Base-by-base conservation (phyloP, 2,888 invertebrate species). In the Eretmocerus hayati region DNA sequence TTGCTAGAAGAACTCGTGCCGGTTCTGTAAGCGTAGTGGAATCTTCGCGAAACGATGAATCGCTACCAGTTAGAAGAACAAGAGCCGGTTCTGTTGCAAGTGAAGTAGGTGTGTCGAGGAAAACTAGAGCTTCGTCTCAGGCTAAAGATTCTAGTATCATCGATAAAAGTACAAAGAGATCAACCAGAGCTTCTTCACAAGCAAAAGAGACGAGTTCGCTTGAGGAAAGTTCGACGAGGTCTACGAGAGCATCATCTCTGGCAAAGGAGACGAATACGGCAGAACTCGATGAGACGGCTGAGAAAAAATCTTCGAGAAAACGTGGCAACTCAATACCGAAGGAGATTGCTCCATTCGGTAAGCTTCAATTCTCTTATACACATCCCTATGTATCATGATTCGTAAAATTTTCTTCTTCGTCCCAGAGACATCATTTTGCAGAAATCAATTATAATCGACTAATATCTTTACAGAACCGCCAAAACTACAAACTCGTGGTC, bases 321-420 rank as follows among this genome's bases (percentile, higher is more conserved):
- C 62, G 67, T 1, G 60, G 59, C 16, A 59, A 41, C 39, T 69
- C 66, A 3, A 52, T 62, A 4, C 63, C 67, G 1, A 64, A 63
- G 19, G 66, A 67, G 32, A 40, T 46, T 4, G 9, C 19, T 23
- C 8, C 15, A 4, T 8, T 36, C 9, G 50, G 50, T 50, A 30
- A 42, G 42, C 11, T n/a, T n/a, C n/a, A n/a, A n/a, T n/a, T n/a
- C n/a, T n/a, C n/a, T n/a, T n/a, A n/a, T n/a, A n/a, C n/a, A n/a
- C n/a, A n/a, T n/a, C n/a, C n/a, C n/a, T n/a, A n/a, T n/a, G n/a
- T n/a, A n/a, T n/a, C n/a, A n/a, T n/a, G n/a, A n/a, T n/a, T n/a
- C n/a, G n/a, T n/a, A n/a, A n/a, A n/a, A n/a, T n/a, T n/a, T n/a
- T n/a, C n/a, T n/a, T n/a, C n/a, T n/a, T n/a, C n/a, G n/a, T n/a